phyloP scores from a whole-genome alignment of 2,113 vertebrate genomes.

The Sander lucioperca region DNA sequence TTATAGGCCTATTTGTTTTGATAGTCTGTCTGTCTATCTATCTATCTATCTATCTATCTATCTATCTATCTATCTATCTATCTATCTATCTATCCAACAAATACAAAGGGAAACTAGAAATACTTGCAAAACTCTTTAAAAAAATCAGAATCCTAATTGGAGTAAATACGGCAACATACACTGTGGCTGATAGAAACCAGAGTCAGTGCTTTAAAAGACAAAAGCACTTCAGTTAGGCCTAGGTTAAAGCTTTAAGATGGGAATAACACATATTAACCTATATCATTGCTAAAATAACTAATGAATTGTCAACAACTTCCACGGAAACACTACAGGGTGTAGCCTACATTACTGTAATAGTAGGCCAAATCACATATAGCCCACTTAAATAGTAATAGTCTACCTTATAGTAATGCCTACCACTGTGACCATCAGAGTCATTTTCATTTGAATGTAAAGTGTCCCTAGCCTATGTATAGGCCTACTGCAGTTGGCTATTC shows the following conservation, averaged over 20 bases:
- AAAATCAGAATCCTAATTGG: neutral
- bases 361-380: neutral
- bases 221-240: too few species aligned
- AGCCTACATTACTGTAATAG: neutral
- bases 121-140: neutral
- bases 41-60: neutral
- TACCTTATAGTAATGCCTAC: neutral
- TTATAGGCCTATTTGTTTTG: neutral
- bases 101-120: too few species aligned
- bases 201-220: neutral
- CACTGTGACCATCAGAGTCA: neutral
- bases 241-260: neutral
- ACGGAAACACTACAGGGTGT: neutral
- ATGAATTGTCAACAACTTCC: neutral
- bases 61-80: conserved; percentile 15
- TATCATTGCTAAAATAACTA: neutral
- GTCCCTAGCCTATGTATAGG: too few species aligned
- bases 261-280: neutral
- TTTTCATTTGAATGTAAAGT: neutral
- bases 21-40: neutral
- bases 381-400: neutral
- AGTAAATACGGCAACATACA: neutral
- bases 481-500: neutral
- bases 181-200: neutral
- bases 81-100: neutral